Conservation (phyloP, 2,888 invertebrate genomes). For the Eupithecia insigniata region DNA sequence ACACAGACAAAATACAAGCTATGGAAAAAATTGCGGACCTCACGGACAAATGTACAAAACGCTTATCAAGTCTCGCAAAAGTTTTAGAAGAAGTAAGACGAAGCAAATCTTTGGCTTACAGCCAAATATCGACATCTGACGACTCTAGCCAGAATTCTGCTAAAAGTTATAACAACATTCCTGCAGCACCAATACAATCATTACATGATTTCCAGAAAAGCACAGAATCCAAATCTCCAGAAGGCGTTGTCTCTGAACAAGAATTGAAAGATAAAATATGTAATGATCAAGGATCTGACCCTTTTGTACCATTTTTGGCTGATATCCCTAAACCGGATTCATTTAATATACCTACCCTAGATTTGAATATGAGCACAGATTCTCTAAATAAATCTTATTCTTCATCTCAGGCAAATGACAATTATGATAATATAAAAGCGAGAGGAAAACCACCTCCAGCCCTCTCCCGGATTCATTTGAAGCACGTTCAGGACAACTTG, state of each 20-base stretch:
- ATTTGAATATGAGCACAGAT: slow-evolving; percentile 34
- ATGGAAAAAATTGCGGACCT: slow-evolving; percentile 80
- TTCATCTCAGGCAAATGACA: slow-evolving; percentile 41
- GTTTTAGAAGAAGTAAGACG: slow-evolving; percentile 78
- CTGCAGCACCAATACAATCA: slow-evolving; percentile 35
- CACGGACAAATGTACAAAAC: slow-evolving; percentile 77
- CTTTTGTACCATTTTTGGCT: slow-evolving; percentile 60
- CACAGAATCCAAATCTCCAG: slow-evolving; percentile 42
- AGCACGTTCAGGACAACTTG: slow-evolving; percentile 63
- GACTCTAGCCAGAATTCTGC: slow-evolving; percentile 66
- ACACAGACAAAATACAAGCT: slow-evolving; percentile 76
- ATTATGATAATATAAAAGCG: slow-evolving; percentile 48
- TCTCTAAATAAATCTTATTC: slow-evolving; percentile 38
- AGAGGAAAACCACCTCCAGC: slow-evolving; percentile 76
- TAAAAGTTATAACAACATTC: slow-evolving; percentile 47
- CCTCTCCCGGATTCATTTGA: slow-evolving; percentile 68
- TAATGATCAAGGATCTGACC: slow-evolving; percentile 39
- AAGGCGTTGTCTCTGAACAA: slow-evolving; percentile 36
- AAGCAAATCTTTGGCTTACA: slow-evolving; percentile 74
- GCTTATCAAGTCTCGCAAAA: slow-evolving; percentile 77
- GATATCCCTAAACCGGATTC: slow-evolving; percentile 68
- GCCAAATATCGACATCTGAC: slow-evolving; percentile 70
- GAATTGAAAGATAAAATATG: slow-evolving; percentile 22
- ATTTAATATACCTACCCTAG: slow-evolving; percentile 45
- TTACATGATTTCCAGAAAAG: slow-evolving; percentile 37